Evolutionary conservation across 2,113 vertebrate genomes (phyloP).

Genomic region (Leuciscus idus): DNA sequence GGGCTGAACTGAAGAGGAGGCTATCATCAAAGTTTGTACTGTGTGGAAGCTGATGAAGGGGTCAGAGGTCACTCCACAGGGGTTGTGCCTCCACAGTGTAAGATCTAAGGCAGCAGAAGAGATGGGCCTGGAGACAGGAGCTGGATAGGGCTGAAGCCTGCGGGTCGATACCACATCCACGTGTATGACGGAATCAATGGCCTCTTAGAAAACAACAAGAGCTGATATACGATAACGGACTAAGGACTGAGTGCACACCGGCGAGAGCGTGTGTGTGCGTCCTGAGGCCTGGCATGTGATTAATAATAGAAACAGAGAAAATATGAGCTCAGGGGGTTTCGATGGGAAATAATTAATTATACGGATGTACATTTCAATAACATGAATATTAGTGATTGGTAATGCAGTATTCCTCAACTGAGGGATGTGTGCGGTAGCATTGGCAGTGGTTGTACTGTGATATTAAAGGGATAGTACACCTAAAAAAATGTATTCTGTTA

Average conservation of each 20-base stretch:
- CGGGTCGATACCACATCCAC: constrained; percentile 54
- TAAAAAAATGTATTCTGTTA: background rate
- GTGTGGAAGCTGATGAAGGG: constrained; percentile 36
- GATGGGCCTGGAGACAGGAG: constrained; percentile 39
- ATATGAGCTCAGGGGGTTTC: constrained; percentile 17
- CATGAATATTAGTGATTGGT: constrained; percentile 2
- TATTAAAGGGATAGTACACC: constrained; percentile 16
- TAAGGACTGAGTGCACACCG: constrained; percentile 22
- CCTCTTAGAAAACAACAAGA: constrained; percentile 53
- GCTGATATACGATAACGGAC: constrained; percentile 54
- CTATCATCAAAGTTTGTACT: background rate
- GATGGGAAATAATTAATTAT: constrained; percentile 36
- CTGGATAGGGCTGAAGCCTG: constrained; percentile 12
- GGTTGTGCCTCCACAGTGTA: constrained; percentile 28
- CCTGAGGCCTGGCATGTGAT: constrained; percentile 37
- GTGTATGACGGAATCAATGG: constrained; percentile 66
- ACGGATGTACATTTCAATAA: constrained; percentile 35
- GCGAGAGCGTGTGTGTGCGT: background rate
- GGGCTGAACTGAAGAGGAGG: constrained; percentile 26
- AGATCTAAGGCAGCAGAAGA: constrained; percentile 45
- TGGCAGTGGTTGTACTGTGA: constrained; percentile 46
- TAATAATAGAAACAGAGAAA: constrained; percentile 47
- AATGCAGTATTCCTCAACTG: constrained; percentile 20
- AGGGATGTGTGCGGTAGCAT: constrained; percentile 23
- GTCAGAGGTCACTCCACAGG: constrained; percentile 30